A percentile compares a stretch with the other conserved stretches of the same genome.
Conservation (phyloP, 2,888 invertebrate species). For the Diogma glabrata region DNA sequence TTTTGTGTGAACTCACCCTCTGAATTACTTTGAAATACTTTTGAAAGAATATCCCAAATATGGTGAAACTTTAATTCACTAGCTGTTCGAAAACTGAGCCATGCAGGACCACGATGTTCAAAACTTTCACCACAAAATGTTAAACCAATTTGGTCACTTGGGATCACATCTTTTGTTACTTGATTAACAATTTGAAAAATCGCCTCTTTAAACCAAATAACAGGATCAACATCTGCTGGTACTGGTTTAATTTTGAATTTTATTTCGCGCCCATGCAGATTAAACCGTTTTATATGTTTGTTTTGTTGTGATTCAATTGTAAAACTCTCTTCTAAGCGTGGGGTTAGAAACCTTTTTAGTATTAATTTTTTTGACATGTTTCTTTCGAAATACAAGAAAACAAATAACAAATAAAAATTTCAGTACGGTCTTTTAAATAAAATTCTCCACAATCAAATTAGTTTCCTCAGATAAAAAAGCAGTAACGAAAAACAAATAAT, state of each 20-base stretch:
- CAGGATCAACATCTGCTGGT: slow-evolving; percentile 10
- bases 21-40: not conserved
- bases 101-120: not conserved
- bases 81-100: not conserved
- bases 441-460: no score
- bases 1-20: not conserved
- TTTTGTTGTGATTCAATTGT: no score
- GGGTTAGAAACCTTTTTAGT: no score
- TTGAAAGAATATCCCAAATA: not conserved
- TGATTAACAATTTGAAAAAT: slow-evolving; percentile 14
- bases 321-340: no score
- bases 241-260: slow-evolving; percentile 15
- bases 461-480: no score
- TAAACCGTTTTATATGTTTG: slow-evolving; percentile 7
- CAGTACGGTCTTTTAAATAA: no score
- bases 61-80: no score
- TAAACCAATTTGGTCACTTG: not conserved
- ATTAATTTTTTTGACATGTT: no score
- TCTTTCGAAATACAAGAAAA: no score
- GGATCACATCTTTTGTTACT: slow-evolving; percentile 6
- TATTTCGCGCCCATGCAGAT: not conserved
- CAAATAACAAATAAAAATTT: no score
- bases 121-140: slow-evolving; percentile 1
- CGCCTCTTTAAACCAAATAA: slow-evolving; percentile 10
- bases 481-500: no score